A percentile compares a stretch with the other conserved stretches of the same genome.
Conservation (phyloP, 2,888 invertebrate species). For the Choreutis nemorana region DNA sequence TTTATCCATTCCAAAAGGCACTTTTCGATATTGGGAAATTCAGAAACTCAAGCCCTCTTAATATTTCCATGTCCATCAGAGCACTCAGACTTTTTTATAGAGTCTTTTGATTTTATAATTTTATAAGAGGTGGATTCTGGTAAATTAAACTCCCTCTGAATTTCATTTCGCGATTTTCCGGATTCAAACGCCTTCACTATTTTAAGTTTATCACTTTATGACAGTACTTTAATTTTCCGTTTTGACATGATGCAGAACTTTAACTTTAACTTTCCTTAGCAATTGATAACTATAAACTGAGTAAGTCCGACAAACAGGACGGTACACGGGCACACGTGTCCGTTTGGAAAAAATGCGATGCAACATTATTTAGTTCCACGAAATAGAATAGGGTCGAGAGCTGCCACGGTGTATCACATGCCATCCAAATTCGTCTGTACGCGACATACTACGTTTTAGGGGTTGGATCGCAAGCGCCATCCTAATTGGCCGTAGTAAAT, state of each 20-base stretch:
- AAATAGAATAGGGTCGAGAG: slow-evolving; percentile 10
- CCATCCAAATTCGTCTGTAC: too few relatives aligned
- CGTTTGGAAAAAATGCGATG: slow-evolving; percentile 10
- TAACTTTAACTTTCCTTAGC: slow-evolving; percentile 11
- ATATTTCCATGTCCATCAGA: slow-evolving; percentile 13
- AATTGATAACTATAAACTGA: slow-evolving; percentile 11
- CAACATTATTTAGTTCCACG: slow-evolving; percentile 4
- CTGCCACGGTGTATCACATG: too few relatives aligned
- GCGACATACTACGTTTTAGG: too few relatives aligned
- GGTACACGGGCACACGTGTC: too few relatives aligned
- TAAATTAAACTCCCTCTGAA: slow-evolving; percentile 12
- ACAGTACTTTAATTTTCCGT: slow-evolving; percentile 12
- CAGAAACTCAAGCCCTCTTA: slow-evolving; percentile 10
- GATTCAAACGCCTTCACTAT: slow-evolving; percentile 13
- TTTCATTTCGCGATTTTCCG: slow-evolving; percentile 14
- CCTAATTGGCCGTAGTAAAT: too few relatives aligned
- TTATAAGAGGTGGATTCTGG: slow-evolving; percentile 13
- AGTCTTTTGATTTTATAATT: slow-evolving; percentile 14
- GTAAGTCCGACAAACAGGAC: slow-evolving; percentile 9
- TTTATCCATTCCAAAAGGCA: slow-evolving; percentile 12
- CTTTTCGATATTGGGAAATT: slow-evolving; percentile 13
- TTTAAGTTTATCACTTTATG: slow-evolving; percentile 14
- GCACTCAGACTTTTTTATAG: slow-evolving; percentile 13
- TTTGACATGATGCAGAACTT: slow-evolving; percentile 12
- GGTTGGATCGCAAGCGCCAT: too few relatives aligned